Base-by-base conservation (phyloP, 2,888 invertebrate species). In the Saturnia pavonia region DNA sequence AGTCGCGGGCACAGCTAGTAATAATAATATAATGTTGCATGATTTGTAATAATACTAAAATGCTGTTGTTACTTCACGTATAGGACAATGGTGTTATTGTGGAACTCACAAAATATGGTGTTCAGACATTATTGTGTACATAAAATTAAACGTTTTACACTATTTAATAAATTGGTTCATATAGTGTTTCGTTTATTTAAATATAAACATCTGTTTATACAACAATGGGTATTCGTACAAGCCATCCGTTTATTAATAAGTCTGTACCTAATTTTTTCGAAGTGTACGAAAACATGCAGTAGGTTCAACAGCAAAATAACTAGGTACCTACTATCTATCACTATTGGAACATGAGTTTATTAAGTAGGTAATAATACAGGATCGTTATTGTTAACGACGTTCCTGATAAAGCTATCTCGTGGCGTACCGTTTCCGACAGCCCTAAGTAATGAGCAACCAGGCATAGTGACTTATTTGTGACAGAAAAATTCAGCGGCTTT, bases 1-100 rank as follows among this genome's bases (percentile, higher is more conserved):
- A n/a, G n/a, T n/a, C n/a, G n/a, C n/a, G n/a, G n/a, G n/a, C n/a
- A n/a, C n/a, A n/a, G n/a, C n/a, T n/a, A n/a, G n/a, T n/a, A n/a
- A n/a, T n/a, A n/a, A n/a, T n/a, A n/a, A n/a, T n/a, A 27, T 27
- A 60, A 60, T 25, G 57, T 60, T 14, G 19, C 19, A 65, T 40
- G 40, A 34, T 65, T 65, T 65, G 40, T 65, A 40, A 65, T 65
- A 54, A 57, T 54, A 42, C n/a, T 42, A 54, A 57, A 70, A 67
- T 27, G 54, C 54, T 70, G 54, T 70, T 70, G 42, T 70, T 67
- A 70, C 42, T 67, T 70, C 63, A 42, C 40, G 27, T 27, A 54
- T 40, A 65, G 65, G 40, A 25, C 43, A 54, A 4, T 19, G 12
- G 27, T 51, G 27, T 54, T 22, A 54, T 57, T 70, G 54, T 63